phyloP scores from a whole-genome alignment of 2,113 vertebrate species.

The Sclerurus mexicanus region DNA sequence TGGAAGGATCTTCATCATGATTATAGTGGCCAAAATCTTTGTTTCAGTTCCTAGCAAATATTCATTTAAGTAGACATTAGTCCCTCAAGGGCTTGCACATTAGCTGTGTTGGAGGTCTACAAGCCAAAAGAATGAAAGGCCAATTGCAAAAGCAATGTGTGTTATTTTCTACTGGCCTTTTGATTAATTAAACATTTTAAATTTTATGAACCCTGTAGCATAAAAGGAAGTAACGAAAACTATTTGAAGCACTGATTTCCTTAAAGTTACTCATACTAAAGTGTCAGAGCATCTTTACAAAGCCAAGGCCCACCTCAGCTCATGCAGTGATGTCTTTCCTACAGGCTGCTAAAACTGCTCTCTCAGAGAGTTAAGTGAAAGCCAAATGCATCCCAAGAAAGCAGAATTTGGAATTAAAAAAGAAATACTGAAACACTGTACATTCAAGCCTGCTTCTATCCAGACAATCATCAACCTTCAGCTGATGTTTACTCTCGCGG shows the following conservation, averaged over 20 bases:
- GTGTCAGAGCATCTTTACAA: not conserved
- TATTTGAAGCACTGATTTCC: not conserved
- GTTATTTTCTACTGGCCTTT: not conserved
- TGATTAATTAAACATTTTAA: not conserved
- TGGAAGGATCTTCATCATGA: not conserved
- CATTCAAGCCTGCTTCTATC: not conserved
- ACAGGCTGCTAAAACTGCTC: not conserved
- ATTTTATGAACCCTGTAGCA: not conserved
- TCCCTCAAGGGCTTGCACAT: not conserved
- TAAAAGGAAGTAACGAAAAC: not conserved
- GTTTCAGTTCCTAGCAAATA: not conserved
- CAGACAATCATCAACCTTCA: not conserved
- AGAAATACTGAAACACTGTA: not conserved
- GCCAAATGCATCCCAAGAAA: not conserved
- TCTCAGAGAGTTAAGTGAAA: not conserved
- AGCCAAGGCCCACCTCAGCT: not conserved
- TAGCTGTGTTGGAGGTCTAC: not conserved
- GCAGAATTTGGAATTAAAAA: not conserved
- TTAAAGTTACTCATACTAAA: not conserved
- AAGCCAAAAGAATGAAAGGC: not conserved
- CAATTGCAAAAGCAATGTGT: not conserved
- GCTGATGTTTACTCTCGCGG: no score
- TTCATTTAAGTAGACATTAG: not conserved
- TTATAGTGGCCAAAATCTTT: not conserved
- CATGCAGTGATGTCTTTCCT: rapidly evolving